Conservation (phyloP, 2,797 vertebrate species). For the Acomys russatus region DNA sequence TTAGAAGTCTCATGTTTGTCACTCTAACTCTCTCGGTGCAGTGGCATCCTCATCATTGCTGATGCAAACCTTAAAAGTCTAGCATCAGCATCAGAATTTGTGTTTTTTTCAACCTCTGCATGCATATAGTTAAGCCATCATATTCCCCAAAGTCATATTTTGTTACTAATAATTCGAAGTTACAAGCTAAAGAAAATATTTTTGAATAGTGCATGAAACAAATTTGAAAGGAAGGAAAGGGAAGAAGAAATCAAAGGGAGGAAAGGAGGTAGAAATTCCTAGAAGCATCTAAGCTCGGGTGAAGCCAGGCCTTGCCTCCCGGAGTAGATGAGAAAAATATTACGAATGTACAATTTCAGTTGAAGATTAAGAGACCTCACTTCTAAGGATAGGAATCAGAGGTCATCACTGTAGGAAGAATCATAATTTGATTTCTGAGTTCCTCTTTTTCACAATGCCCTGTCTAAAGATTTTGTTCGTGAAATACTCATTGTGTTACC, state of each 20-base stretch:
- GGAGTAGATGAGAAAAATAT: background rate
- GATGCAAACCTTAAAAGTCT: background rate
- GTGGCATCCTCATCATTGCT: background rate
- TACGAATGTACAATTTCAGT: background rate
- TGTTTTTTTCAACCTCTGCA: background rate
- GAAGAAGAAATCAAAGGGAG: background rate
- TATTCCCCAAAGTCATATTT: background rate
- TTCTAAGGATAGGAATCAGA: background rate
- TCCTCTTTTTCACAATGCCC: background rate
- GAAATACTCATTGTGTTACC: background rate
- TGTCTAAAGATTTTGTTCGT: background rate
- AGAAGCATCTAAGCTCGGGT: background rate
- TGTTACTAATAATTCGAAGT: background rate
- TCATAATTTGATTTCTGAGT: background rate
- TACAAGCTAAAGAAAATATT: background rate
- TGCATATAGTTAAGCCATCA: background rate
- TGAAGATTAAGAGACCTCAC: constrained; percentile 1
- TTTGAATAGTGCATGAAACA: background rate
- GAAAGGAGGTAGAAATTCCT: background rate
- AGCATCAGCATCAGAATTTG: background rate
- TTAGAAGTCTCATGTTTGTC: background rate
- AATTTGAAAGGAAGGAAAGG: background rate
- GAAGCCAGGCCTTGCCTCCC: fast-evolving
- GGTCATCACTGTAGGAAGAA: background rate
- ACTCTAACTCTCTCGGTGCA: background rate